Evolutionary conservation across 2,888 invertebrate genomes (phyloP).

Genomic region (Synergus itoensis): DNA sequence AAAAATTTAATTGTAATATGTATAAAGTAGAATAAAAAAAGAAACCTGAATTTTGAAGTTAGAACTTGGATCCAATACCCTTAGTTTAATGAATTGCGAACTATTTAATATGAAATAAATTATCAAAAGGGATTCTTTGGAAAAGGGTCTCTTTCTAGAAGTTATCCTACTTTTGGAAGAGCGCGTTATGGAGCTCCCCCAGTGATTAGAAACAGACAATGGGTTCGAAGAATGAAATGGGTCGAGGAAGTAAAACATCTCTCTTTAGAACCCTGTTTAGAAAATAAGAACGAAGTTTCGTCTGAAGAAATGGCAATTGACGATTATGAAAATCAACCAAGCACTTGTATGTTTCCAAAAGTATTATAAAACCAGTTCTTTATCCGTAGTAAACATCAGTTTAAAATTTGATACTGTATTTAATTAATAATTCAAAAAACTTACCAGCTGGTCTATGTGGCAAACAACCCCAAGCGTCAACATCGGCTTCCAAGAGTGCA

Average conservation of each 20-base stretch:
- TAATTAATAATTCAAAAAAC: conserved; percentile 11
- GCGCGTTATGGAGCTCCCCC: conserved; percentile 76
- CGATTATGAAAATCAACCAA: conserved; percentile 35
- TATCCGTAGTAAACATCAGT: no score
- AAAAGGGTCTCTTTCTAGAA: conserved; percentile 84
- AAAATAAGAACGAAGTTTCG: conserved; percentile 48
- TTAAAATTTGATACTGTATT: no score
- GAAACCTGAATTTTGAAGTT: no score
- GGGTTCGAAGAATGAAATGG: conserved; percentile 81
- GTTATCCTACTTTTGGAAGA: conserved; percentile 78
- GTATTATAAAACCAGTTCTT: neutral
- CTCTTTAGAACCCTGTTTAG: conserved; percentile 58
- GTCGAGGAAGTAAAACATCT: conserved; percentile 73
- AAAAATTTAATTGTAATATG: no score
- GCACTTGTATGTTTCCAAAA: conserved; percentile 12
- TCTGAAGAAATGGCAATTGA: conserved; percentile 45
- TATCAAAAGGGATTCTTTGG: conserved; percentile 85
- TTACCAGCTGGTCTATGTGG: conserved; percentile 26
- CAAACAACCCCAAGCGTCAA: conserved; percentile 6
- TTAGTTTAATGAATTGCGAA: no score
- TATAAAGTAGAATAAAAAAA: no score
- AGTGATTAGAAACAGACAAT: conserved; percentile 82
- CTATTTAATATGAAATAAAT: neutral
- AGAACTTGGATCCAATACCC: no score
- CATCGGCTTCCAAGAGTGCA: conserved; percentile 18